Evolutionary conservation across 1,140 invertebrate species (phyloP).

Genomic region (Bombus confusus): DNA sequence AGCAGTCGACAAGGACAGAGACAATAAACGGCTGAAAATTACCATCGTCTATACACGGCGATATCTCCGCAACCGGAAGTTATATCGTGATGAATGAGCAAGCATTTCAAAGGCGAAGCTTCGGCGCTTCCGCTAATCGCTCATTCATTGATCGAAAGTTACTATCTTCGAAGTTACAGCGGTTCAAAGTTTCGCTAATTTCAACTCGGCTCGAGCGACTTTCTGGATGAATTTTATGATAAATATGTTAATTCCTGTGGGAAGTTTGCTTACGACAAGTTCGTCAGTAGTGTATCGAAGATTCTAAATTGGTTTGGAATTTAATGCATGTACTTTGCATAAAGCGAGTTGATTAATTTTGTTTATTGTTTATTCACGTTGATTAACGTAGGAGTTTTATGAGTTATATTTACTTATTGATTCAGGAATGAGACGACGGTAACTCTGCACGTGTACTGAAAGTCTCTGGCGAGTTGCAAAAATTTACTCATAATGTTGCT

Average conservation of each 20-base stretch:
- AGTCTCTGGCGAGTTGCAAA: too few species aligned
- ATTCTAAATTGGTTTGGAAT: background rate
- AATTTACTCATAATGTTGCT: background rate
- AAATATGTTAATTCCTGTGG: background rate
- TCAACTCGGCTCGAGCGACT: background rate
- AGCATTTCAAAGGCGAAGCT: background rate
- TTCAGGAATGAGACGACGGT: background rate
- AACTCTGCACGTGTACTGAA: background rate
- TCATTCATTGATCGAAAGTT: fast-evolving
- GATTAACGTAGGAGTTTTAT: background rate
- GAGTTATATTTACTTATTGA: background rate
- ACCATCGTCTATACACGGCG: too few species aligned
- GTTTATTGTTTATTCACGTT: background rate
- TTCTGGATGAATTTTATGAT: background rate
- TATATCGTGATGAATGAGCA: background rate
- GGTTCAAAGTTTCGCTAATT: background rate
- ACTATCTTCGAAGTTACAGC: background rate
- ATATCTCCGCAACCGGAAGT: background rate
- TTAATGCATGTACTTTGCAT: background rate
- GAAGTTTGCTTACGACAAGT: background rate
- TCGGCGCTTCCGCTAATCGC: background rate
- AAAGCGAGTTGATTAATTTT: background rate
- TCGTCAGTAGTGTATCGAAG: too few species aligned
- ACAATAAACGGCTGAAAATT: background rate
- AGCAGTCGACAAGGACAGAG: background rate